Evolutionary conservation across 2,888 invertebrate species (phyloP), one percentile per base, ranked within the genome.

Genomic region (Nebria brevicollis): DNA sequence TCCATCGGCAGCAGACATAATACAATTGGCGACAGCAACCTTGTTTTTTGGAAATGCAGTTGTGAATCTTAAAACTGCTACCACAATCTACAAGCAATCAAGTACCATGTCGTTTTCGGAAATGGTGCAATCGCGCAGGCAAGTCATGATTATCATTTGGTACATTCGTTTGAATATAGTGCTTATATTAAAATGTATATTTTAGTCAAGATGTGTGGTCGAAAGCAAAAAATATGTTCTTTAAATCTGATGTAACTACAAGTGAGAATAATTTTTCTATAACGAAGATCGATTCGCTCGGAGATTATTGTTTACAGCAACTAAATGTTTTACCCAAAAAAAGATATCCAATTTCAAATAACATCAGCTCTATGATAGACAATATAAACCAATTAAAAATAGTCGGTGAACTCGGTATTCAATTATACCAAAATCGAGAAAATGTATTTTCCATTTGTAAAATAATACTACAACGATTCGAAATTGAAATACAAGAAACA

Each of bases 1-100:
- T 20, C 84, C 84, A 7, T 84, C 85, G 15, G 10, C 84, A 10
- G 74, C 85, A 26, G 83, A 84, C 73, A 73, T 85, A 20, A 81
- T 88, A n/a, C 87, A 88, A 74, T 80, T 88, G 8, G 84, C 84
- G 72, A 85, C 87, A 6, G 86, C 87, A 1, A 83, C 87, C 75
- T 82, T 88, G 20, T 88, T 88, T 84, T 87, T 88, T 68, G 87
- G 87, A 41, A 85, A 88, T 80, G 86, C 87, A 0, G 86, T 87
- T 0, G 86, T 86, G 78, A 87, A 84, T 78, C 87, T 87, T 13
- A 83, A 70, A 81, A 72, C 83, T 13, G 85, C 84, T 10, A 78
- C 66, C 65, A 74, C 81, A 13, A 83, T 85, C 54, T 80, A 80
- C 41, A 70, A 68, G 26, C 73, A 80, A 26, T 26, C 80, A 34